Conservation (phyloP, 2,113 vertebrate species). For the Electrona antarctica region DNA sequence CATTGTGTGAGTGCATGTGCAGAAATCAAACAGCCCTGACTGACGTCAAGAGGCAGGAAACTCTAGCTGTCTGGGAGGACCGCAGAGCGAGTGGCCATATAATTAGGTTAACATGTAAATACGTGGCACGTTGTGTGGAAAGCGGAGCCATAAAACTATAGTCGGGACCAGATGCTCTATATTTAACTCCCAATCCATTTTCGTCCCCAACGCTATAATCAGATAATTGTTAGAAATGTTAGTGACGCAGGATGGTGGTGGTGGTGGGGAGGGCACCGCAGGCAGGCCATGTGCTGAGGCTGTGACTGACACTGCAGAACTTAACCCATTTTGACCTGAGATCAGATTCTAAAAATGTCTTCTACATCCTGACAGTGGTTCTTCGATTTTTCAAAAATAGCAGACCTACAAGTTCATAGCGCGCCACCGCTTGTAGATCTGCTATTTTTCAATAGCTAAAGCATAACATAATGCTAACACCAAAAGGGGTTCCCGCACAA, state of each 20-base stretch:
- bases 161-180: slow-evolving; percentile 75
- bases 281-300: slow-evolving; percentile 30
- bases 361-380: too few relatives aligned
- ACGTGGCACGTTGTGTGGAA: slow-evolving; percentile 74
- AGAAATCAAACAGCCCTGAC: slow-evolving; percentile 62
- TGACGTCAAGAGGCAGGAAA: slow-evolving; percentile 81
- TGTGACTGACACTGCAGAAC: slow-evolving; percentile 29
- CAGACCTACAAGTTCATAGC: too few relatives aligned
- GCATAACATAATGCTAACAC: too few relatives aligned
- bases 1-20: slow-evolving; percentile 15
- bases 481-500: too few relatives aligned
- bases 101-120: slow-evolving; percentile 81
- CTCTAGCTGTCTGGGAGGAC: slow-evolving; percentile 70
- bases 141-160: slow-evolving; percentile 70
- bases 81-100: slow-evolving; percentile 72
- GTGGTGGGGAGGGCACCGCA: slow-evolving; percentile 47
- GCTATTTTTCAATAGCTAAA: too few relatives aligned
- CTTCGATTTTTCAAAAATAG: too few relatives aligned
- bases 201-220: slow-evolving; percentile 69
- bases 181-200: slow-evolving; percentile 74
- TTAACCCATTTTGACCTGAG: too few relatives aligned
- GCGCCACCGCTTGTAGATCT: too few relatives aligned
- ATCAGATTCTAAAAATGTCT: too few relatives aligned
- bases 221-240: slow-evolving; percentile 74
- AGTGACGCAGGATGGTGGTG: slow-evolving; percentile 58